phyloP scores from a whole-genome alignment of 2,113 vertebrate species.

The Anguilla rostrata region DNA sequence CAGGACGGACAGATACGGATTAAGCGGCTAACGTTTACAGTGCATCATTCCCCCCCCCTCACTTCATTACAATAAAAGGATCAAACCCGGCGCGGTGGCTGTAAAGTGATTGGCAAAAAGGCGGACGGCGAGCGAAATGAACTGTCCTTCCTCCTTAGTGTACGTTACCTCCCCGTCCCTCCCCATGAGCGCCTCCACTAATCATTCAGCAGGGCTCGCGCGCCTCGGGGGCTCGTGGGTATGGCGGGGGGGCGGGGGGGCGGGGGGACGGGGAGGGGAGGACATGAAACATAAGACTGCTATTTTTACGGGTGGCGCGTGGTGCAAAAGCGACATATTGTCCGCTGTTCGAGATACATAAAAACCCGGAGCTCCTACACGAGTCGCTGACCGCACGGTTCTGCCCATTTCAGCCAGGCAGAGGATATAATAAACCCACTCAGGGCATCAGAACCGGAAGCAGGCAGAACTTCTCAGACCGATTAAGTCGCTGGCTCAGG shows the following conservation, averaged over 20 bases:
- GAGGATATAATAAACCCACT: background rate
- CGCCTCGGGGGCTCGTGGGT: constrained; percentile 26
- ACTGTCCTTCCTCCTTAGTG: constrained; percentile 50
- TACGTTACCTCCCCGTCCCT: constrained; percentile 46
- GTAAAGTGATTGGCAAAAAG: constrained; percentile 39
- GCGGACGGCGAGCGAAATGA: constrained; percentile 37
- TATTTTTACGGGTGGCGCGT: background rate
- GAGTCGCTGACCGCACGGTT: background rate
- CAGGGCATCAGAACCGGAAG: background rate
- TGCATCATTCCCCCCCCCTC: constrained; percentile 53
- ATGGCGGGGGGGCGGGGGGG: background rate
- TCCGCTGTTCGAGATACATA: background rate
- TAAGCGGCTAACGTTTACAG: constrained; percentile 56
- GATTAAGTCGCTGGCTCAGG: background rate
- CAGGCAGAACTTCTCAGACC: background rate
- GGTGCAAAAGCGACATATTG: background rate
- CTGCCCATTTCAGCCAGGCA: background rate
- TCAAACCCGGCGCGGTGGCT: constrained; percentile 58
- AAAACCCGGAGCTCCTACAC: background rate
- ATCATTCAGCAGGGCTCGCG: constrained; percentile 41
- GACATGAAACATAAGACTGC: background rate
- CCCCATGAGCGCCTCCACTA: constrained; percentile 29
- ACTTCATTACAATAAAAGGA: constrained; percentile 76
- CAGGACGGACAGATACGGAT: constrained; percentile 48
- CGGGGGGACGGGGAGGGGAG: background rate